Percentiles rank a stretch among this genome's conserved stretches.
phyloP scores from a whole-genome alignment of 2,888 invertebrate genomes.

The Daptonema setosum region DNA sequence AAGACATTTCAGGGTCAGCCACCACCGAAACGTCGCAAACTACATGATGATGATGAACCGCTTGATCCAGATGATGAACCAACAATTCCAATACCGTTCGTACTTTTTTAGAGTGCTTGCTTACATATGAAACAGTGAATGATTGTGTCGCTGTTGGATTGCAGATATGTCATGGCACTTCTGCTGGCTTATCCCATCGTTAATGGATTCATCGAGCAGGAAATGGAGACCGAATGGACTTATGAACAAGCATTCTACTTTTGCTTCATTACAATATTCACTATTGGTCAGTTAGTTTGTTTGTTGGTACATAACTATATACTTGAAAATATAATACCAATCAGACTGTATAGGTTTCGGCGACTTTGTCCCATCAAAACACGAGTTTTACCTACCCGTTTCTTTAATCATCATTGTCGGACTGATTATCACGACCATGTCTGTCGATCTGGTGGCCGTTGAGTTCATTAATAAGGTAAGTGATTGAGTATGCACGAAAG shows the following conservation, averaged over 20 bases:
- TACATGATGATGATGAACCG: too few relatives aligned
- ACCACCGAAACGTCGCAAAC: too few relatives aligned
- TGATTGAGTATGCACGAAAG: too few relatives aligned
- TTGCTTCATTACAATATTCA: neutral
- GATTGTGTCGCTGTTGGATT: too few relatives aligned
- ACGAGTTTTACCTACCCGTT: neutral
- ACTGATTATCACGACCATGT: neutral
- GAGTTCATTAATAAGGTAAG: neutral
- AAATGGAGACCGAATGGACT: neutral
- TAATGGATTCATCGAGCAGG: neutral
- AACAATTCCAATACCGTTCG: too few relatives aligned
- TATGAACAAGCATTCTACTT: neutral
- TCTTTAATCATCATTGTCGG: neutral
- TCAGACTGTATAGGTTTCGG: neutral
- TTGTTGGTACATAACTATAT: too few relatives aligned
- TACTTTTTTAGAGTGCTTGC: too few relatives aligned
- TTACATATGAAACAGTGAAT: too few relatives aligned
- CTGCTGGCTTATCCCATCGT: neutral
- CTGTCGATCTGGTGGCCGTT: neutral
- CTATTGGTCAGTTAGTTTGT: neutral
- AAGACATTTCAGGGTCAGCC: too few relatives aligned
- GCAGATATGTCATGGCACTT: neutral
- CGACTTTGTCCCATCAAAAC: neutral
- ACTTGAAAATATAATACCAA: too few relatives aligned
- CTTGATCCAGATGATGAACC: too few relatives aligned